These are phyloP conservation scores for Diploptera punctata DNA, from an alignment of 2,888 invertebrate genomes.

Conservation along the genomic window DNA sequence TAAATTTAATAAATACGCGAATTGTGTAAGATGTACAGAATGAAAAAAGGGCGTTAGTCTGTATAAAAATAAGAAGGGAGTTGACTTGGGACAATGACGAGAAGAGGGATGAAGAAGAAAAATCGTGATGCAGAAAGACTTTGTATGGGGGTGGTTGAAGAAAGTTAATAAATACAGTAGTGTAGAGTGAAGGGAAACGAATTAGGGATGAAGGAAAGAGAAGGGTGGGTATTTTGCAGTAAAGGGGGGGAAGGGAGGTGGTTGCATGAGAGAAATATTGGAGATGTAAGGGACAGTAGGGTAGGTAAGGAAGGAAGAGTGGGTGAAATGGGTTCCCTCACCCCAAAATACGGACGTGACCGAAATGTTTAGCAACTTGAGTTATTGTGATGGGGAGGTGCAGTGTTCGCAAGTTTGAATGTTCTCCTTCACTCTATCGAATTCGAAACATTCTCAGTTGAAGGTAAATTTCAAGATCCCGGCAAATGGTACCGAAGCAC, in stretches of 20 bases:
- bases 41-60: background rate
- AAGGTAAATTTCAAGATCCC: slow-evolving; percentile 12
- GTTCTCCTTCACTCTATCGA: background rate
- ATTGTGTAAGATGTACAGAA: slow-evolving; percentile 16
- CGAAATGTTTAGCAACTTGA: slow-evolving; percentile 12
- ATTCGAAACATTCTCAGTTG: background rate
- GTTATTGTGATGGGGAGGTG: slow-evolving; percentile 8
- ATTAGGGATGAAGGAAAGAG: slow-evolving; percentile 18
- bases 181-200: slow-evolving; percentile 18
- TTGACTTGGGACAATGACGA: slow-evolving; percentile 21
- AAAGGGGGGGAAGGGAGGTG: background rate
- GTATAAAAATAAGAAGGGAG: slow-evolving; percentile 12
- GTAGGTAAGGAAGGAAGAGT: slow-evolving; percentile 14
- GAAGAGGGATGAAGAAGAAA: slow-evolving; percentile 10
- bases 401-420: slow-evolving; percentile 28
- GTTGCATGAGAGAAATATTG: slow-evolving; percentile 20
- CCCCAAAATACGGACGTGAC: slow-evolving; percentile 24
- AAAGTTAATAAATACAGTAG: slow-evolving; percentile 29
- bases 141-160: slow-evolving; percentile 4
- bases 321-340: slow-evolving; percentile 19
- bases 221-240: slow-evolving; percentile 12
- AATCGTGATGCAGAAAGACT: slow-evolving; percentile 9
- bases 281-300: slow-evolving; percentile 30
- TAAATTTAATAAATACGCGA: slow-evolving; percentile 27
- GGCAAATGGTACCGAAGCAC: background rate